Percentiles rank a stretch among this genome's conserved stretches.
Conservation (phyloP, 2,888 invertebrate genomes). For the Drosophila kanekoi region DNA sequence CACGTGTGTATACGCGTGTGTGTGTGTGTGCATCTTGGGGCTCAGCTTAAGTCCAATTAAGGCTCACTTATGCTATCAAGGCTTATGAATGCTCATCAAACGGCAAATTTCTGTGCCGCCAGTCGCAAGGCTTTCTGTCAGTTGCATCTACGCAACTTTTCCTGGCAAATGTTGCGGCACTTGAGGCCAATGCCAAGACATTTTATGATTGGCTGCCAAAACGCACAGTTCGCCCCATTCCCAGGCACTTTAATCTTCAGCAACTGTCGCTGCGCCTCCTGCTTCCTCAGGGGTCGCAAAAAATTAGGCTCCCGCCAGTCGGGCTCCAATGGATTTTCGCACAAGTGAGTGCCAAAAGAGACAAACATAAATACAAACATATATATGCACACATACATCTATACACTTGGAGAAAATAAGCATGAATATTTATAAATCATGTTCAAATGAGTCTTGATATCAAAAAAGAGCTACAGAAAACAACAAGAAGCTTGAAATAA, state of each 20-base stretch:
- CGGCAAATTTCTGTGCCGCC: conserved; percentile 22
- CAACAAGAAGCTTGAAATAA: too few species aligned
- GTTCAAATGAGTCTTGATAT: too few species aligned
- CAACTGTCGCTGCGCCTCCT: conserved; percentile 8
- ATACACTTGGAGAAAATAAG: conserved; percentile 1
- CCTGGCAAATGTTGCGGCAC: conserved; percentile 30
- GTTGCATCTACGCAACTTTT: conserved; percentile 6
- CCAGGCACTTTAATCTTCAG: conserved; percentile 25
- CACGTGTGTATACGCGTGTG: conserved; percentile 3
- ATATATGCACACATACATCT: background rate
- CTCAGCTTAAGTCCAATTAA: conserved; percentile 44
- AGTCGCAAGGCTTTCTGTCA: conserved; percentile 21
- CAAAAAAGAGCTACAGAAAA: too few species aligned
- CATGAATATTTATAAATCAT: too few species aligned
- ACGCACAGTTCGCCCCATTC: conserved; percentile 22
- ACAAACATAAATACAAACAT: conserved; percentile 46
- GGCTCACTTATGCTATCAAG: conserved; percentile 32
- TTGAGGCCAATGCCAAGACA: conserved; percentile 63
- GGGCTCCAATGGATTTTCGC: conserved; percentile 86
- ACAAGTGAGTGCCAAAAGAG: conserved; percentile 78
- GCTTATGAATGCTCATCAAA: conserved; percentile 25
- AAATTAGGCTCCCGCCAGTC: conserved; percentile 86
- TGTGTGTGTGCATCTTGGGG: conserved; percentile 31
- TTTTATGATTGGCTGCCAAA: conserved; percentile 73
- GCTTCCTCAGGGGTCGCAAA: conserved; percentile 25